Base-by-base conservation (phyloP, 2,888 invertebrate genomes). In the Hypselothyrea guttata region DNA sequence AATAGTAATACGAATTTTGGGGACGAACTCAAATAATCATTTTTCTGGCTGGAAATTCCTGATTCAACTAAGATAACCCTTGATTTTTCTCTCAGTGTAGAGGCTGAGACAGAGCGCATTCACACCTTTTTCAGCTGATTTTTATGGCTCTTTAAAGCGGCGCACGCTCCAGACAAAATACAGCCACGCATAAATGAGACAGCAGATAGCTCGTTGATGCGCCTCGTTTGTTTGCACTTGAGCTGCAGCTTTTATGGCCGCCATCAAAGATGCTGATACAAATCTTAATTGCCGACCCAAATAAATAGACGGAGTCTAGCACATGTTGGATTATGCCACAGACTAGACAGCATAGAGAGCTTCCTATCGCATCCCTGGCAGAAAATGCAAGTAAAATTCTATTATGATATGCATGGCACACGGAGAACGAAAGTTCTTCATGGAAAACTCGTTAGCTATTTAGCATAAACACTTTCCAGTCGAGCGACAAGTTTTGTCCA, bases 211-310 rank as follows among this genome's bases (percentile, higher is more conserved):
- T 35, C 15, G 12, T 46, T 22, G 63, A 64, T 64, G 61, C 41
- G 51, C 51, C 37, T 49, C 54, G 64, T 76, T 77, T 78, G 72
- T 61, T 76, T 66, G 74, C 67, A 71, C 38, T 64, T 64, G 58
- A 57, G 63, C 69, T 74, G 71, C 69, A 68, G 73, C 65, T 52
- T 86, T 87, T 86, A 86, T 83, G 69, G 85, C 79, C 83, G 22
- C 75, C 85, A 78, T 86, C 86, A 84, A 86, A 77, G 75, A 63
- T 64, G 72, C 71, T 65, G 86, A 86, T 86, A 84, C 68, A 74
- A 77, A 86, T 86, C 86, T 86, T 86, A 87, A 86, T 87, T 85
- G 87, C 79, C 84, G 85, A 77, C 86, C 87, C 85, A 86, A 86
- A 86, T 87, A 86, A 86, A 86, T 84, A 87, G 78, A 84, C 73